Percentiles rank a stretch among this genome's conserved stretches.
Evolutionary conservation across 2,888 invertebrate species (phyloP).

Genomic region (Cryptophagus acutangulus): DNA sequence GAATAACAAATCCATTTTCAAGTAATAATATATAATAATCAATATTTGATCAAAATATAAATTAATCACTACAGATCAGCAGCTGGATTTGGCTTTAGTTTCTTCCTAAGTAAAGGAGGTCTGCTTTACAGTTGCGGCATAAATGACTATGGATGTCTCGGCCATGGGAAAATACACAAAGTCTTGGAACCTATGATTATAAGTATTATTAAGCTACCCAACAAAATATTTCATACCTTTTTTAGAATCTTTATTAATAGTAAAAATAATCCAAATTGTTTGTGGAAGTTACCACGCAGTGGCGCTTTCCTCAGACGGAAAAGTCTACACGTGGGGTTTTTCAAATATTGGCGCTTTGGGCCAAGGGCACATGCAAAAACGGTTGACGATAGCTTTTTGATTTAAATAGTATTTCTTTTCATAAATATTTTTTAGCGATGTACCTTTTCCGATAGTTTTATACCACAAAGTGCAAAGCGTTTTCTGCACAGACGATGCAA

Average conservation of each 20-base stretch:
- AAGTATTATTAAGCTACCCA: slow-evolving; percentile 34
- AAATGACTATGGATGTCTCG: slow-evolving; percentile 58
- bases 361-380: slow-evolving; percentile 50
- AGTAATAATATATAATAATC: not conserved
- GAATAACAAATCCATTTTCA: not conserved
- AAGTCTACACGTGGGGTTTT: slow-evolving; percentile 63
- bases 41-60: not conserved
- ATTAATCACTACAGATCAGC: slow-evolving; percentile 47
- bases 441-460: slow-evolving; percentile 13
- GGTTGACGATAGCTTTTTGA: slow-evolving; percentile 41
- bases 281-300: slow-evolving; percentile 62
- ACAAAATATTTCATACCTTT: too few relatives aligned
- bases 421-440: slow-evolving; percentile 10
- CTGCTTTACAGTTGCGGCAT: slow-evolving; percentile 66
- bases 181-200: slow-evolving; percentile 56
- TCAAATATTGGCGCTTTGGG: slow-evolving; percentile 61
- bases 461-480: slow-evolving; percentile 49
- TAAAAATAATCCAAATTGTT: slow-evolving; percentile 56
- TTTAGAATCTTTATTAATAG: slow-evolving; percentile 50
- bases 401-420: slow-evolving; percentile 35
- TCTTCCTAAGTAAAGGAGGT: slow-evolving; percentile 64
- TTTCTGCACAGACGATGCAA: slow-evolving; percentile 59
- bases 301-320: slow-evolving; percentile 57
- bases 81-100: slow-evolving; percentile 62
- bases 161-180: slow-evolving; percentile 57